Evolutionary conservation across 2,113 vertebrate species (phyloP).

Genomic region (Paratilapia polleni): DNA sequence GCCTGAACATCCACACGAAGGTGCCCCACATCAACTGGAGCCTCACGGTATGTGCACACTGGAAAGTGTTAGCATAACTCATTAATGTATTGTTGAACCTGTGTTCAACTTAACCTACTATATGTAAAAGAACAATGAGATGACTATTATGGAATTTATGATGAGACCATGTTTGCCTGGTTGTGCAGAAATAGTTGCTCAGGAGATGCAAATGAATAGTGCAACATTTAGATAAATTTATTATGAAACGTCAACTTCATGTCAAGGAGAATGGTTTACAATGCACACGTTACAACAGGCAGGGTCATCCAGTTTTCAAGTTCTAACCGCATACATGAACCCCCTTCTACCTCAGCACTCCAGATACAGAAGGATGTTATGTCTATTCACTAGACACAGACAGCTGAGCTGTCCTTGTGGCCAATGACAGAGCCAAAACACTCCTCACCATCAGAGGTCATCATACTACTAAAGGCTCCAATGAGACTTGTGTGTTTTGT

Average conservation of each 20-base stretch:
- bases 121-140: not conserved
- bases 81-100: not conserved
- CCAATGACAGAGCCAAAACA: not conserved
- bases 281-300: not conserved
- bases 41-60: conserved; percentile 85
- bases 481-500: conserved; percentile 1
- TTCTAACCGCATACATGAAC: not conserved
- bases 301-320: not conserved
- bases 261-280: no score
- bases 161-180: not conserved
- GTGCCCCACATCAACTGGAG: conserved; percentile 97
- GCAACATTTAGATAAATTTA: not conserved
- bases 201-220: not conserved
- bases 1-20: conserved; percentile 90
- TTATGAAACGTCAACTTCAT: not conserved
- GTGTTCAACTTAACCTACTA: no score
- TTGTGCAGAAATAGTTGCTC: not conserved
- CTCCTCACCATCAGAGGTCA: not conserved
- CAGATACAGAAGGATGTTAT: not conserved
- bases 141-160: not conserved
- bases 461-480: not conserved
- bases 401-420: not conserved
- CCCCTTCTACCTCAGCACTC: not conserved
- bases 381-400: not conserved
- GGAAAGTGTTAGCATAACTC: not conserved